Evolutionary conservation across 2,113 vertebrate species (phyloP).

Genomic region (Neotragus pygmaeus): DNA sequence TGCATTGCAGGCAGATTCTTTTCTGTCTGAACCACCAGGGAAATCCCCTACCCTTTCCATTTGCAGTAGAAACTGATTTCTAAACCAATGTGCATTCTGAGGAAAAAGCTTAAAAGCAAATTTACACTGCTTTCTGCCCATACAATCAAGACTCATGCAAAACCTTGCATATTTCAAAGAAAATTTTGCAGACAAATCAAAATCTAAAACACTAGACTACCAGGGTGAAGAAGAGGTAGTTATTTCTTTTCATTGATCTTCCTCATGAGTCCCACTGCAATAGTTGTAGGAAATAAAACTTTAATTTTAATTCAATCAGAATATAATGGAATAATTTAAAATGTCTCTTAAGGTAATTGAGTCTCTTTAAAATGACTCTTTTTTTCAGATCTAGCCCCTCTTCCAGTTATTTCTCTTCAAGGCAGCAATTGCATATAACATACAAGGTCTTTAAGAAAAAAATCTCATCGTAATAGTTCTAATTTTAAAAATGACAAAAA

Average conservation of each 20-base stretch:
- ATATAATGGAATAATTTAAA: background rate
- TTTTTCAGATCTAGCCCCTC: background rate
- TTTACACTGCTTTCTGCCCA: background rate
- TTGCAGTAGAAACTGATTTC: background rate
- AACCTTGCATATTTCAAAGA: background rate
- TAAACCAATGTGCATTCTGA: background rate
- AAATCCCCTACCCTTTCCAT: background rate
- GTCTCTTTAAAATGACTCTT: background rate
- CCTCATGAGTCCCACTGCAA: background rate
- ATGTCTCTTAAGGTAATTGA: background rate
- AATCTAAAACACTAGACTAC: background rate
- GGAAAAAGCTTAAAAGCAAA: background rate
- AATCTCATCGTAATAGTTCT: background rate
- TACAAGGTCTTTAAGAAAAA: background rate
- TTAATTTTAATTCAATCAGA: slow-evolving; percentile 23
- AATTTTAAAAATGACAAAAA: background rate
- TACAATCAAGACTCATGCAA: background rate
- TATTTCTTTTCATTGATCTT: background rate
- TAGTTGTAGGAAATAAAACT: background rate
- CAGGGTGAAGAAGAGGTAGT: background rate
- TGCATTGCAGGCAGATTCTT: background rate
- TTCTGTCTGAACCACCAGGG: background rate
- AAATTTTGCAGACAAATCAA: background rate
- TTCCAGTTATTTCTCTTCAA: background rate
- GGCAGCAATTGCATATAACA: background rate